Conservation (phyloP, 2,888 invertebrate genomes). For the Mechanitis messenoides region DNA sequence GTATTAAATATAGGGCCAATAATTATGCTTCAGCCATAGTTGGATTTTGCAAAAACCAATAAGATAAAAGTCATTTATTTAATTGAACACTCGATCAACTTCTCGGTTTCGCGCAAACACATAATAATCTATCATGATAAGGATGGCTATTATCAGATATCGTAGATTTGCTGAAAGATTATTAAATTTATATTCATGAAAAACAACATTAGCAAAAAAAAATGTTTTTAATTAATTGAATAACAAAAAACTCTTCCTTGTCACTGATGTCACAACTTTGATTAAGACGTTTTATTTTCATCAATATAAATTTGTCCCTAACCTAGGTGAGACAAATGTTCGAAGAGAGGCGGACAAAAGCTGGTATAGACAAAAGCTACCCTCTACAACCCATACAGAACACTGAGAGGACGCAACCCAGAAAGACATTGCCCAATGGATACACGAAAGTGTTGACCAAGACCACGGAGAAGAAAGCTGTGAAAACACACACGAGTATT, state of each 20-base stretch:
- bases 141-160: too few relatives aligned
- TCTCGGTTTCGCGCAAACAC: too few relatives aligned
- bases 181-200: too few relatives aligned
- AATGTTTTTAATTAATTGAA: too few relatives aligned
- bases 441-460: conserved; percentile 51
- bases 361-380: conserved; percentile 88
- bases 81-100: too few relatives aligned
- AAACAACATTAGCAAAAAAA: too few relatives aligned
- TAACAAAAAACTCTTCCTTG: too few relatives aligned
- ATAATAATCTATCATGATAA: too few relatives aligned
- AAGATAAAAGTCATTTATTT: too few relatives aligned
- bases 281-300: not conserved
- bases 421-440: conserved; percentile 58
- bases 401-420: conserved; percentile 48
- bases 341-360: conserved; percentile 84
- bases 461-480: conserved; percentile 45
- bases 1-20: too few relatives aligned
- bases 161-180: too few relatives aligned
- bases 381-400: conserved; percentile 85
- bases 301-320: not conserved
- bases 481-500: conserved; percentile 38
- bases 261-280: not conserved
- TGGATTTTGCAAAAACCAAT: conserved; percentile 2
- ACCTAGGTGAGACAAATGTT: conserved; percentile 89
- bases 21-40: too few relatives aligned